Evolutionary conservation across 2,113 vertebrate species (phyloP).

Genomic region (Cranoglanis bouderius): DNA sequence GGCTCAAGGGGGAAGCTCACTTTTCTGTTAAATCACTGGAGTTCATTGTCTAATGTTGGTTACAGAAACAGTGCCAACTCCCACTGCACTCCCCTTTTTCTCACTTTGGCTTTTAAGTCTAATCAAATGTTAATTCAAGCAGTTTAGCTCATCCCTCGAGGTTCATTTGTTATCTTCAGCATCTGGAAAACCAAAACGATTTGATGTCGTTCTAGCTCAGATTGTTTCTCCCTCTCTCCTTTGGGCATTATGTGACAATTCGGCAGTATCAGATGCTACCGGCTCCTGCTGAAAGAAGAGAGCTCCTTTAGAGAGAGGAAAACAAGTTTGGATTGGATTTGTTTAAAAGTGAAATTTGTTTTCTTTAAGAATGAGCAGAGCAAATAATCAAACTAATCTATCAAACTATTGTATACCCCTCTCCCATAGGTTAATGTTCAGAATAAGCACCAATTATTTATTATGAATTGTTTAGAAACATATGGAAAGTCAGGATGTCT

Average conservation of each 20-base stretch:
- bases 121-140: constrained; percentile 9
- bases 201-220: not conserved
- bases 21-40: constrained; percentile 5
- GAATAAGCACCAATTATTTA: not conserved
- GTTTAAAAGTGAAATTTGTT: not conserved
- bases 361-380: not conserved
- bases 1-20: not conserved
- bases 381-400: not conserved
- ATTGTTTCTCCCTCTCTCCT: not conserved
- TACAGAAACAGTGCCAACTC: not conserved
- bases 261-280: not conserved
- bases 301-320: not conserved
- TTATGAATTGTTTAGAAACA: not conserved
- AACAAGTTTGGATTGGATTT: not conserved
- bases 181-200: not conserved
- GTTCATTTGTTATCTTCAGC: not conserved
- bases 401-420: not conserved
- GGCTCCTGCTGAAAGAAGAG: not conserved
- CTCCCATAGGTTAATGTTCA: not conserved
- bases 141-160: not conserved
- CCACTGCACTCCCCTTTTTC: not conserved
- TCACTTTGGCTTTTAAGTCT: not conserved
- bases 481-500: constrained; percentile 31
- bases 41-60: constrained; percentile 1
- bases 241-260: not conserved